Evolutionary conservation across 1,140 invertebrate genomes (phyloP), one percentile per base, ranked within the genome.

Genomic region (Halictus rubicundus): DNA sequence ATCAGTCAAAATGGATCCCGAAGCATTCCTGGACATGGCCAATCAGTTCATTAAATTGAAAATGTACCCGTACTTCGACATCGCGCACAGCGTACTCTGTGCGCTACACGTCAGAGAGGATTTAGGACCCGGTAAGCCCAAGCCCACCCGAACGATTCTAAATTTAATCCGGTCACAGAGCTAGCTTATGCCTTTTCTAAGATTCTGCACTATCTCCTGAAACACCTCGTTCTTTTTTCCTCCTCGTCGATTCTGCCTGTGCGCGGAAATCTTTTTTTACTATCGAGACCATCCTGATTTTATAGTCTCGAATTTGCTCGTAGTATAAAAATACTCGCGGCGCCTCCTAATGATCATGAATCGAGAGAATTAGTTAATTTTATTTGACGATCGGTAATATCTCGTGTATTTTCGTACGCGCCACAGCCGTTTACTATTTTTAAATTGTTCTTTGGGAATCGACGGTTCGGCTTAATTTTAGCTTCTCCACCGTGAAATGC

Each of bases 51-150:
- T 98, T 85, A 99, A 99, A 94, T 95, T 99, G 84, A 99, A 99
- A 95, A 99, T 99, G 98, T 99, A 97, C 93, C 99, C 99, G 54
- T 99, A 99, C 94, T 99, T 99, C 94, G 99, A 99, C 92, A 96
- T 99, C 88, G 98, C 98, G 80, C 98, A 99, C 94, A 97, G 96
- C 93, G 95, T 97, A 86, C 94, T 99, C 59, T 97, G 97, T 92
- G 97, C 97, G 90, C 94, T 98, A 81, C 97, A 98, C 89, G 97
- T 99, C 68, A 95, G 98, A 90, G 99, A 99, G 93, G 99, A 99
- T 95, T 95, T 99, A 88, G 97, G 97, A 90, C 94, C 96, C 90
- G 97, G 97, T 98, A 94, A 95, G 95, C 85, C 61, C 71, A 85
- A 88, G 85, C 85, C 89, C 84, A 83, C 81, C 77, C 84, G 87